Conservation (phyloP, 2,113 vertebrate species). For the Sander vitreus region DNA sequence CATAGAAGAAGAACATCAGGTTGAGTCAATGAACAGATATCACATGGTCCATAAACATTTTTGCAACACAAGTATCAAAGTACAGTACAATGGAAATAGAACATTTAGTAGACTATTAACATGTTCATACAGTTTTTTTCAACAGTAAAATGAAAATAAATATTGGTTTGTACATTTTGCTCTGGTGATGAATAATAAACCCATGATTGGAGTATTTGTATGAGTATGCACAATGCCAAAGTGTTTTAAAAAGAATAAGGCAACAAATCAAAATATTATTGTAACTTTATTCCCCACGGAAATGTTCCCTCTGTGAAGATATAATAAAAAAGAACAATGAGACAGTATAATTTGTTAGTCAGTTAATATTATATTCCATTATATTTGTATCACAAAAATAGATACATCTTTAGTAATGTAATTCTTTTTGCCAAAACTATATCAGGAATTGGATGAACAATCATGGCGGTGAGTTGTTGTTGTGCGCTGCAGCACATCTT, state of each 20-base stretch:
- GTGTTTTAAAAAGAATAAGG: constrained; percentile 70
- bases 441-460: constrained; percentile 59
- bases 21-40: constrained; percentile 71
- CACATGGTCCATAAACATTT: constrained; percentile 70
- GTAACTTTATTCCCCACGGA: constrained; percentile 57
- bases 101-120: constrained; percentile 74
- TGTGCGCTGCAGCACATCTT: constrained; percentile 70
- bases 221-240: constrained; percentile 51
- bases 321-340: constrained; percentile 37
- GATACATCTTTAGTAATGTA: constrained; percentile 59
- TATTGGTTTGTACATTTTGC: constrained; percentile 57
- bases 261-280: constrained; percentile 69
- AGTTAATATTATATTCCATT: constrained; percentile 32
- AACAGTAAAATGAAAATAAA: constrained; percentile 73
- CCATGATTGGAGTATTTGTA: constrained; percentile 33
- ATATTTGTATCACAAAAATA: constrained; percentile 71
- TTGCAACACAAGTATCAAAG: constrained; percentile 75
- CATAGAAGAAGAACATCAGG: constrained; percentile 72
- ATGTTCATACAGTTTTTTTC: constrained; percentile 50
- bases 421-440: constrained; percentile 38
- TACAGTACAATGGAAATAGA: constrained; percentile 69
- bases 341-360: constrained; percentile 30
- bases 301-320: constrained; percentile 15
- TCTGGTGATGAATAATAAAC: constrained; percentile 58
- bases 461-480: constrained; percentile 73